Conservation (phyloP, 1,140 invertebrate species). For the Drosophila navojoa region DNA sequence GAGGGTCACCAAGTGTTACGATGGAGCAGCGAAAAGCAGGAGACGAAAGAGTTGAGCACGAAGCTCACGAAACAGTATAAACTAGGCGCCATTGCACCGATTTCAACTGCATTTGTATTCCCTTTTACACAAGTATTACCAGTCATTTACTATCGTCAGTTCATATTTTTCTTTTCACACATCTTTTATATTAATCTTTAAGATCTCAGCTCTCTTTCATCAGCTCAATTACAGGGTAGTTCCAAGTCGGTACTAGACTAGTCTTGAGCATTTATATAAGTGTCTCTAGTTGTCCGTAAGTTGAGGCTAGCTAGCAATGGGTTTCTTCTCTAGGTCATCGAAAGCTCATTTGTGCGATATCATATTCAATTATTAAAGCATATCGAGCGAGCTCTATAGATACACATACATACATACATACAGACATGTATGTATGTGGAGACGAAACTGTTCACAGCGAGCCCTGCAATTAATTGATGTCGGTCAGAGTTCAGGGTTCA, state of each 20-base stretch:
- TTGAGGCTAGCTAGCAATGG: no score
- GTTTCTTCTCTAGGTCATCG: conserved; percentile 25
- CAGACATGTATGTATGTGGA: background rate
- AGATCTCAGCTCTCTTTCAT: no score
- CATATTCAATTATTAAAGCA: conserved; percentile 45
- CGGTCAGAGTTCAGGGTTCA: conserved; percentile 11
- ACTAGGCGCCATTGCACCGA: background rate
- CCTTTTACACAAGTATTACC: no score
- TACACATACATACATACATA: background rate
- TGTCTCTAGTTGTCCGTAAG: no score
- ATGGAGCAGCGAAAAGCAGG: background rate
- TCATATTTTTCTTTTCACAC: no score
- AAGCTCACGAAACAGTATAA: no score
- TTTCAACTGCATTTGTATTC: no score
- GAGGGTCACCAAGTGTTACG: background rate
- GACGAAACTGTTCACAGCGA: conserved; percentile 10
- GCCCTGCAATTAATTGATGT: conserved; percentile 44
- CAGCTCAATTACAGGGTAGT: no score
- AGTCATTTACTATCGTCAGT: no score
- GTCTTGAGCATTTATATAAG: no score
- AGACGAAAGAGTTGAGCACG: background rate
- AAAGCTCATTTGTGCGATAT: conserved; percentile 37
- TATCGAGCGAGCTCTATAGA: conserved; percentile 29
- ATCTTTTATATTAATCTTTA: no score
- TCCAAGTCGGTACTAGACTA: no score